Percentiles rank a stretch among this genome's conserved stretches.
Evolutionary conservation across 2,797 vertebrate genomes (phyloP).

Genomic region (Kryptopterus vitreolus): DNA sequence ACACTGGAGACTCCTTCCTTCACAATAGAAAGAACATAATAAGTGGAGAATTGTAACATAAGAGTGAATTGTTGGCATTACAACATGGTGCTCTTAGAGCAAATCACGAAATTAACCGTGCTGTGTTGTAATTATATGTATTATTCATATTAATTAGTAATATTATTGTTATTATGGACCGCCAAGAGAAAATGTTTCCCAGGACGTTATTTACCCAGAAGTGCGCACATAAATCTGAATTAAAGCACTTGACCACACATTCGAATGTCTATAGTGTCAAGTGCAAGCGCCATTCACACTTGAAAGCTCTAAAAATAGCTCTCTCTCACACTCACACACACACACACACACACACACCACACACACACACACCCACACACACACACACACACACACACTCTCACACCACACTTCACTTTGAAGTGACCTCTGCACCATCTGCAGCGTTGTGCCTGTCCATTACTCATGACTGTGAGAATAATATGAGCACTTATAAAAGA

Average conservation of each 20-base stretch:
- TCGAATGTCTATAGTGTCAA: background rate
- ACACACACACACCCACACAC: background rate
- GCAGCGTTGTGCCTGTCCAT: constrained; percentile 32
- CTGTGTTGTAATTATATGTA: no score
- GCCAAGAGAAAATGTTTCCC: background rate
- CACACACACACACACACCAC: background rate
- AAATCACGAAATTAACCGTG: background rate
- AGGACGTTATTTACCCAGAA: background rate
- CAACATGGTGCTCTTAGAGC: background rate
- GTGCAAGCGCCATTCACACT: constrained; percentile 3
- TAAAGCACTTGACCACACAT: background rate
- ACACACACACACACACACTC: constrained; percentile 8
- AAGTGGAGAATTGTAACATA: background rate
- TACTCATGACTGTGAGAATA: constrained; percentile 27
- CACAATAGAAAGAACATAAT: background rate
- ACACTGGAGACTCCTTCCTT: background rate
- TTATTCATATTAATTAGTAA: no score
- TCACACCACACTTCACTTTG: constrained; percentile 17
- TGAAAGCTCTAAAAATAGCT: constrained; percentile 33
- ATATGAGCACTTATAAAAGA: constrained; percentile 9
- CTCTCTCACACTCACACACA: background rate
- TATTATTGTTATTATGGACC: background rate
- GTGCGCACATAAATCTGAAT: background rate
- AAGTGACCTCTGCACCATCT: constrained; percentile 29
- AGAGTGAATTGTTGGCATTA: no score